phyloP scores from a whole-genome alignment of 2,888 invertebrate species.

The Bugula neritina region DNA sequence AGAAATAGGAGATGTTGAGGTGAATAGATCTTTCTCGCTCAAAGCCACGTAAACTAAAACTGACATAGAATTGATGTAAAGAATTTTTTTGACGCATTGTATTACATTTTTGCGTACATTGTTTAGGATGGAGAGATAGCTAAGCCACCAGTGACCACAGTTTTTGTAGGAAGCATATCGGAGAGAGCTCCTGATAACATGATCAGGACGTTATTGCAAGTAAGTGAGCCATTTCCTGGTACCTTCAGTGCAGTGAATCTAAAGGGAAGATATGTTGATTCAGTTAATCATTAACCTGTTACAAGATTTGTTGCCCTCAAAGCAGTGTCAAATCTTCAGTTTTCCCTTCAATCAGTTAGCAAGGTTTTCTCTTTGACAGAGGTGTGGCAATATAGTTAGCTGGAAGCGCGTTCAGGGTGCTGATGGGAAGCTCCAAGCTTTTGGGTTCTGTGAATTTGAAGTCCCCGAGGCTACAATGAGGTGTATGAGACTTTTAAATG shows the following conservation, averaged over 20 bases:
- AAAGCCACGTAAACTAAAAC: background rate
- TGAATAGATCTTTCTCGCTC: background rate
- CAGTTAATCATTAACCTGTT: too few relatives aligned
- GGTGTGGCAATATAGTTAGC: constrained; percentile 86
- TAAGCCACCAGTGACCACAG: constrained; percentile 83
- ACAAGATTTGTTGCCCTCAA: too few relatives aligned
- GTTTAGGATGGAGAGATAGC: constrained; percentile 42
- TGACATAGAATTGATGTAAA: too few relatives aligned
- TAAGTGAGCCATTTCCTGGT: too few relatives aligned
- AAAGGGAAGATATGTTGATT: too few relatives aligned
- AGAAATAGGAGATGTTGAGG: constrained; percentile 8
- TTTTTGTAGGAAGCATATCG: constrained; percentile 94
- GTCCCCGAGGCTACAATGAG: constrained; percentile 90
- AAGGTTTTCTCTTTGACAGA: constrained; percentile 51
- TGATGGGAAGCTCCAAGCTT: constrained; percentile 65
- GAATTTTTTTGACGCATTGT: background rate
- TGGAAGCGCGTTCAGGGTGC: constrained; percentile 91
- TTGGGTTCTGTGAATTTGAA: constrained; percentile 96
- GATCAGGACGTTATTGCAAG: constrained; percentile 78
- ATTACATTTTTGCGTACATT: background rate
- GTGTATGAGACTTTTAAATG: constrained; percentile 82
- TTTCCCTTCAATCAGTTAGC: background rate
- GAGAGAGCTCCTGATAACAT: constrained; percentile 90
- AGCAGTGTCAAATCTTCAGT: background rate
- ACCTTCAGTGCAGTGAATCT: too few relatives aligned